Evolutionary conservation across 2,888 invertebrate species (phyloP).

Genomic region (Macrosiphum euphorbiae): DNA sequence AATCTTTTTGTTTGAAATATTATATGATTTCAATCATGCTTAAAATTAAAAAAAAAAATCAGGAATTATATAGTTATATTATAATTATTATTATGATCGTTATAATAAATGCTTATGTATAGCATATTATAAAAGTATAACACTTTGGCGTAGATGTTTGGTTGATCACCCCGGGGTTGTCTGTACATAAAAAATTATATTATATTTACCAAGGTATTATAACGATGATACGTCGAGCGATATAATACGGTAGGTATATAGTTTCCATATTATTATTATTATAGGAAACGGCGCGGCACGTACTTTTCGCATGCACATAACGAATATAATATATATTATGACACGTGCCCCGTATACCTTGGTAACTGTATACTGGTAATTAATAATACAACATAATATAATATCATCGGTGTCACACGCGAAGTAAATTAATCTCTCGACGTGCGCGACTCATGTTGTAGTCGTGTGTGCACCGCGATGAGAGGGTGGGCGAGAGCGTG

Average conservation of each 20-base stretch:
- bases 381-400: slow-evolving; percentile 45
- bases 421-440: slow-evolving; percentile 49
- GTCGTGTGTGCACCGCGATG: neutral
- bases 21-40: neutral
- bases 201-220: neutral
- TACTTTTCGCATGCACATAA: neutral
- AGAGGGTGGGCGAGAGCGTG: neutral
- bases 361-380: slow-evolving; percentile 43
- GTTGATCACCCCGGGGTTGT: neutral
- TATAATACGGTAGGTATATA: neutral
- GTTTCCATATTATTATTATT: neutral
- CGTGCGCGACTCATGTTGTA: neutral
- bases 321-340: slow-evolving; percentile 5
- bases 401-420: slow-evolving; percentile 28
- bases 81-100: too few species aligned
- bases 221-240: neutral
- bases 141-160: neutral
- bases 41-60: neutral
- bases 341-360: neutral
- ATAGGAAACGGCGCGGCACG: neutral
- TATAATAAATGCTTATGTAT: neutral
- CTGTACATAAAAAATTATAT: neutral
- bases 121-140: neutral
- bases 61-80: neutral
- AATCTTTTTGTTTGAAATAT: neutral